phyloP scores from a whole-genome alignment of 2,113 vertebrate genomes.

The Gymnobelideus leadbeateri region DNA sequence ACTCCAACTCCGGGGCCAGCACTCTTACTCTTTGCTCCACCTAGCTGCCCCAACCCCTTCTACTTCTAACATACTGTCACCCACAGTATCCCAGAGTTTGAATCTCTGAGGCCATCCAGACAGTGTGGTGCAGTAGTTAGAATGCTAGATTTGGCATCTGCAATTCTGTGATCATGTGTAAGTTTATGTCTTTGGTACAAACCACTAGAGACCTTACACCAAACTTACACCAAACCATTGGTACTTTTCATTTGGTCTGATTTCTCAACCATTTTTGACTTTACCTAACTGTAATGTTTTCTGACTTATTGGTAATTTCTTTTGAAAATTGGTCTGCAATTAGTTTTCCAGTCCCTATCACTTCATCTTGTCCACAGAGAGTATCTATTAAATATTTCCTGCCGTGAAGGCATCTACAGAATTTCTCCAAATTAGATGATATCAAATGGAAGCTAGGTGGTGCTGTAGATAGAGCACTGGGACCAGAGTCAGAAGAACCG shows the following conservation, averaged over 20 bases:
- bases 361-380: not conserved
- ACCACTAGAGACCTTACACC: not conserved
- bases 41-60: too few relatives aligned
- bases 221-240: not conserved
- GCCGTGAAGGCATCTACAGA: not conserved
- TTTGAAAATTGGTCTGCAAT: not conserved
- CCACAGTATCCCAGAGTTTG: not conserved
- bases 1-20: too few relatives aligned
- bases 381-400: not conserved
- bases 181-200: not conserved
- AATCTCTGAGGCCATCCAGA: not conserved
- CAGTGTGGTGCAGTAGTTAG: not conserved
- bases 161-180: not conserved
- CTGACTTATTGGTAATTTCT: not conserved
- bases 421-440: not conserved
- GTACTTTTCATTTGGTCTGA: not conserved
- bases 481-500: not conserved
- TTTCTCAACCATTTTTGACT: not conserved
- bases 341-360: not conserved
- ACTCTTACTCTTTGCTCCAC: too few relatives aligned
- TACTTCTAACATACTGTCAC: not conserved
- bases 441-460: not conserved
- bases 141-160: not conserved
- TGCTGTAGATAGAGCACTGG: not conserved
- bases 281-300: not conserved